Evolutionary conservation across 2,888 invertebrate species (phyloP).

Genomic region (Hypolimnas misippus): DNA sequence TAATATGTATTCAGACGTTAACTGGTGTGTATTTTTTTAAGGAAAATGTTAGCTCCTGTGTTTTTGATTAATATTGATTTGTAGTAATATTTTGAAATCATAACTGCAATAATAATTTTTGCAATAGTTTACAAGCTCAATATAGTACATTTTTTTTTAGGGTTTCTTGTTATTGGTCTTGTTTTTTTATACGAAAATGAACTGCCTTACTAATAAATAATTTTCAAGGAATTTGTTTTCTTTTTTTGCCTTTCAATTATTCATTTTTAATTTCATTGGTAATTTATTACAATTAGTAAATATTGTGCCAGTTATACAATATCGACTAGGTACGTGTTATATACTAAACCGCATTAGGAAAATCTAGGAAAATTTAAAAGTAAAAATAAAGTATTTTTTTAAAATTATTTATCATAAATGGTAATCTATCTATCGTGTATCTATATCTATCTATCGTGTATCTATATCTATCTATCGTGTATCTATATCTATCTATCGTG

Average conservation of each 20-base stretch:
- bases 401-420: too few relatives aligned
- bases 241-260: neutral
- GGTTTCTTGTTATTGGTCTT: conserved; percentile 21
- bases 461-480: too few relatives aligned
- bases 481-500: too few relatives aligned
- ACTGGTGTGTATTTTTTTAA: neutral
- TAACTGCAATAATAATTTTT: neutral
- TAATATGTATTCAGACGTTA: neutral
- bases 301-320: neutral
- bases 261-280: neutral
- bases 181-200: conserved; percentile 43
- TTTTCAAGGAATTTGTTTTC: conserved; percentile 38
- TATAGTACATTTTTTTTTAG: neutral
- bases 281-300: too few relatives aligned
- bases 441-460: too few relatives aligned
- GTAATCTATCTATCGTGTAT: too few relatives aligned
- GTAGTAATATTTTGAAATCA: too few relatives aligned
- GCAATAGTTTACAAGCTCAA: neutral
- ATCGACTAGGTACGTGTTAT: too few relatives aligned
- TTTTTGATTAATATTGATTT: neutral
- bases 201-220: conserved; percentile 59
- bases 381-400: too few relatives aligned
- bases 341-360: too few relatives aligned
- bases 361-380: too few relatives aligned
- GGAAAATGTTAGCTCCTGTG: neutral